These are phyloP conservation scores for Drosophila meridiana DNA, from an alignment of 2,888 invertebrate genomes.

Conservation along the genomic window DNA sequence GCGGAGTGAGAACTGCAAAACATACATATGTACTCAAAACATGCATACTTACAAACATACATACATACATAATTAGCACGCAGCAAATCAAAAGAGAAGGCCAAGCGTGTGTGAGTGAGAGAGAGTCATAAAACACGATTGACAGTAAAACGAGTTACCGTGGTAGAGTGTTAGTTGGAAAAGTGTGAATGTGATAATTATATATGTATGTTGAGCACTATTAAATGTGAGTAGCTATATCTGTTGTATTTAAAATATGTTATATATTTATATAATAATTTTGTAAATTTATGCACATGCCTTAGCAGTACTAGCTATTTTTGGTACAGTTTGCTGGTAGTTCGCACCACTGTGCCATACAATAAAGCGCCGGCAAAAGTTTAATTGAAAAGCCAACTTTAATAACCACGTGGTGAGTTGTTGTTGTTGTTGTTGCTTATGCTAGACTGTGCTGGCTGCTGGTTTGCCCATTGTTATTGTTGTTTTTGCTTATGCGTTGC, in stretches of 20 bases:
- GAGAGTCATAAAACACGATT: slow-evolving; percentile 28
- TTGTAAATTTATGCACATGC: neutral
- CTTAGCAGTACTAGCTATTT: neutral
- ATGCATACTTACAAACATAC: slow-evolving; percentile 13
- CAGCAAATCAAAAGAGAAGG: slow-evolving; percentile 49
- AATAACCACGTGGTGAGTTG: slow-evolving; percentile 72
- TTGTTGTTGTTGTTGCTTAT: slow-evolving; percentile 24
- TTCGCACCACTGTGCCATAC: slow-evolving; percentile 47
- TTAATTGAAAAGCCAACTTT: slow-evolving; percentile 75
- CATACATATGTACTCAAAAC: slow-evolving; percentile 9
- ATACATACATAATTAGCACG: slow-evolving; percentile 56
- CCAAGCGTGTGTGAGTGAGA: slow-evolving; percentile 20
- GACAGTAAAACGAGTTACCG: slow-evolving; percentile 48
- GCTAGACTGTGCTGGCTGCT: slow-evolving; percentile 6
- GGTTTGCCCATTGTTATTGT: slow-evolving; percentile 20
- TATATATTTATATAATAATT: neutral
- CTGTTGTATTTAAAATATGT: neutral
- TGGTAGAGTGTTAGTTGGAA: slow-evolving; percentile 25
- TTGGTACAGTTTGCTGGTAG: neutral
- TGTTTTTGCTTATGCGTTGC: slow-evolving; percentile 35
- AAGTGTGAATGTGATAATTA: slow-evolving; percentile 22
- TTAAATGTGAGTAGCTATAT: neutral
- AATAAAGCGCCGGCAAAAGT: slow-evolving; percentile 54
- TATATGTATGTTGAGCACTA: neutral
- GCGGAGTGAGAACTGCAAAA: slow-evolving; percentile 17